A percentile compares a stretch with the other conserved stretches of the same genome.
phyloP scores from a whole-genome alignment of 2,113 vertebrate species.

The Seriola rivoliana region DNA sequence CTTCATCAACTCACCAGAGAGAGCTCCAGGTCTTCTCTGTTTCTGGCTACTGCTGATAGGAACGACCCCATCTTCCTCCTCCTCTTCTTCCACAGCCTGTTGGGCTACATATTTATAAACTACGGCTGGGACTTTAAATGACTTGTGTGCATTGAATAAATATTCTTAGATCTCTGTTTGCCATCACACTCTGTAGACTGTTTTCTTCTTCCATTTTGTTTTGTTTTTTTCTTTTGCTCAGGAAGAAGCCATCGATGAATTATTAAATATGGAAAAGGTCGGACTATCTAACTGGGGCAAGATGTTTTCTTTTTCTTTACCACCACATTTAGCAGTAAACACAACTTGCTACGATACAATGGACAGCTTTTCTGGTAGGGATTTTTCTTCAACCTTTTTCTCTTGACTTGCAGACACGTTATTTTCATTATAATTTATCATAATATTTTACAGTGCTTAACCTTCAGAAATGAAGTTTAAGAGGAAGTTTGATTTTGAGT shows the following conservation, averaged over 20 bases:
- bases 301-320: not conserved
- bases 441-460: slow-evolving; percentile 4
- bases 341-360: not conserved
- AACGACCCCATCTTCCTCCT: not conserved
- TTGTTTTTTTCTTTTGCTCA: slow-evolving; percentile 29
- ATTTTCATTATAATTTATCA: slow-evolving; percentile 12
- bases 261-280: slow-evolving; percentile 27
- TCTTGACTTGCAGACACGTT: not conserved
- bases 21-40: slow-evolving; percentile 3
- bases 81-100: slow-evolving; percentile 51
- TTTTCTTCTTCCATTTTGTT: slow-evolving; percentile 29
- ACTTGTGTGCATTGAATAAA: slow-evolving; percentile 55
- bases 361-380: slow-evolving; percentile 1
- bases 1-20: not conserved
- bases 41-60: slow-evolving; percentile 31
- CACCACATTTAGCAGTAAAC: slow-evolving; percentile 16
- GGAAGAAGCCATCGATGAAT: slow-evolving; percentile 65
- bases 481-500: not conserved
- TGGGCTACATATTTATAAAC: slow-evolving; percentile 68
- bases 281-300: slow-evolving; percentile 10
- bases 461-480: slow-evolving; percentile 8
- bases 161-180: slow-evolving; percentile 11
- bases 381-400: not conserved
- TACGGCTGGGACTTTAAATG: slow-evolving; percentile 77
- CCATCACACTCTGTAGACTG: slow-evolving; percentile 23